Percentiles rank a stretch among this genome's conserved stretches.
Evolutionary conservation across 2,797 vertebrate genomes (phyloP).

Genomic region (Nyctalus aviator): DNA sequence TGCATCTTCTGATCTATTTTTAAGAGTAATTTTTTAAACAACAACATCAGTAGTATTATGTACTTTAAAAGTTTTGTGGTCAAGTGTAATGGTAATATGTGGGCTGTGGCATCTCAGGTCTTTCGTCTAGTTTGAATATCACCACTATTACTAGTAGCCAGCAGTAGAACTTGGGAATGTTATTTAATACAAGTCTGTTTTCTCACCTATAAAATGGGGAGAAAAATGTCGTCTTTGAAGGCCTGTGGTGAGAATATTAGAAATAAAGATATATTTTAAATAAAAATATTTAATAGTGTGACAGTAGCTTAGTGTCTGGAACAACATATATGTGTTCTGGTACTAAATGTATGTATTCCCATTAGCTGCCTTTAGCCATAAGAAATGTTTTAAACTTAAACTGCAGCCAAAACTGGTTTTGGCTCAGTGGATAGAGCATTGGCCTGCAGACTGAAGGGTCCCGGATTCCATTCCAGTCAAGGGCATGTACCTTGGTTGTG

Average conservation of each 20-base stretch:
- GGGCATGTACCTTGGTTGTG: too few relatives aligned
- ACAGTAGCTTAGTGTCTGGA: not conserved
- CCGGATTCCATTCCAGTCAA: too few relatives aligned
- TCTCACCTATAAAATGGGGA: slow-evolving; percentile 12
- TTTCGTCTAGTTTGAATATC: not conserved
- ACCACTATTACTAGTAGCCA: not conserved
- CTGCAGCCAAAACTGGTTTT: too few relatives aligned
- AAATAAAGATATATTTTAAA: slow-evolving; percentile 24
- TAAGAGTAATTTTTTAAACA: slow-evolving; percentile 36
- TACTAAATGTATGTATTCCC: not conserved
- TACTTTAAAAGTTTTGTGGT: slow-evolving; percentile 30
- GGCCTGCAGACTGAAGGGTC: too few relatives aligned
- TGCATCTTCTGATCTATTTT: slow-evolving; percentile 35
- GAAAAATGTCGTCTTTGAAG: not conserved
- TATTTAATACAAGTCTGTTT: not conserved
- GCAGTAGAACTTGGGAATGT: not conserved
- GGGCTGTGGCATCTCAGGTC: not conserved
- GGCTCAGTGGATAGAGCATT: too few relatives aligned
- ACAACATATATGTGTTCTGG: not conserved
- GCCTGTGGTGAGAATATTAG: slow-evolving; percentile 16
- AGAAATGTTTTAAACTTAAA: slow-evolving; percentile 34
- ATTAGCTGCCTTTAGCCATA: slow-evolving; percentile 25
- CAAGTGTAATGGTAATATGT: not conserved
- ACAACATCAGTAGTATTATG: not conserved
- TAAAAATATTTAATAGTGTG: not conserved